Evolutionary conservation across 1,140 invertebrate genomes (phyloP).

Genomic region (Streblospio benedicti): DNA sequence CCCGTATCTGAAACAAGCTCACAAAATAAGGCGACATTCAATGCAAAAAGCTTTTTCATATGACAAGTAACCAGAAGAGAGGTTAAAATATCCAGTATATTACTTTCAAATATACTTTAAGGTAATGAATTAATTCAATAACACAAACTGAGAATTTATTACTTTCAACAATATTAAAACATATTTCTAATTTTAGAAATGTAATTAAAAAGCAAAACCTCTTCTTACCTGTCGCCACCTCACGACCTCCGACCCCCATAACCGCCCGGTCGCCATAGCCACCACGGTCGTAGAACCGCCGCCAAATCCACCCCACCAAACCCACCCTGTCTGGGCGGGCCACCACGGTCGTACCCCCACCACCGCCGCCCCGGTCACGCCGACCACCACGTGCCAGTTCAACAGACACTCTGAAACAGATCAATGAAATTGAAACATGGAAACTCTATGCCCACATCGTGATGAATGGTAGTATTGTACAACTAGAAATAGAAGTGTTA

Average conservation of each 20-base stretch:
- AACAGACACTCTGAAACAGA: not conserved
- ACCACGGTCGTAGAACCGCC: no score
- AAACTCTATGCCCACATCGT: no score
- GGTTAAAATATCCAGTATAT: not conserved
- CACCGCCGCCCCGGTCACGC: constrained; percentile 98
- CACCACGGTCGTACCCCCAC: no score
- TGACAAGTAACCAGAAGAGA: not conserved
- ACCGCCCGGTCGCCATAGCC: no score
- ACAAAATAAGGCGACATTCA: not conserved
- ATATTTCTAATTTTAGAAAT: not conserved
- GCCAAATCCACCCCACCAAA: no score
- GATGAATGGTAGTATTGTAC: no score
- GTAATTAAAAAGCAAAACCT: not conserved
- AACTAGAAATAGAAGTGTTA: no score
- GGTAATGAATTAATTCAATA: not conserved
- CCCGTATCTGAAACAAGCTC: constrained; percentile 72
- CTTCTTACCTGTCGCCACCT: no score
- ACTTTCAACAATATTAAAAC: not conserved
- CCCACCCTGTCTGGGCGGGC: no score
- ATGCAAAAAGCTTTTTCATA: not conserved
- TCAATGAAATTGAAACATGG: constrained; percentile 50
- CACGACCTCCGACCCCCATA: no score
- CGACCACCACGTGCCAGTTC: constrained; percentile 79
- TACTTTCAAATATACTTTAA: not conserved
- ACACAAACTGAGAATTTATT: not conserved